Base-by-base conservation (phyloP, 64 coral and sea anemone genomes). In the Acropora tenuis region DNA sequence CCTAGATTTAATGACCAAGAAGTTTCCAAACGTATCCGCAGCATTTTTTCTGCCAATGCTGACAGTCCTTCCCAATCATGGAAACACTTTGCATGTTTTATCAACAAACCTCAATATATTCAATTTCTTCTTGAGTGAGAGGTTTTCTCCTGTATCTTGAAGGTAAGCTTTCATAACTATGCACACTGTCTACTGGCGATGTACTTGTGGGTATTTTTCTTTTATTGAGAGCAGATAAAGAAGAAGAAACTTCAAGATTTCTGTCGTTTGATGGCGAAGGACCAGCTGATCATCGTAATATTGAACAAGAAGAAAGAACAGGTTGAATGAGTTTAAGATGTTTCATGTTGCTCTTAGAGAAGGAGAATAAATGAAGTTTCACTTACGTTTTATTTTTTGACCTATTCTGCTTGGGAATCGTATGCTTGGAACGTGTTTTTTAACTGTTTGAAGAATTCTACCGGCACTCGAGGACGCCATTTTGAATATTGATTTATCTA, bases 101-200 rank as follows among this genome's bases (percentile, higher is more conserved):
- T 78, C 43, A 4, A 58, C 65, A 49, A 78, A 94, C 95, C 92
- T 97, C 95, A 74, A 97, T 94, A 69, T 91, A 97, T 46, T 97
- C 95, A 42, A 97, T 97, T 74, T 97, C 95, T 60, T 91, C 95
- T 76, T 65, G 67, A 10, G 88, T 90, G 18, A 97, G 73, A 5
- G 48, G 53, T 50, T 63, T 65, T 80, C 95, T 92, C 84, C 89
- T 87, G 80, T 87, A 97, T 81, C 88, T 97, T 58, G 59, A n/a
- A 2, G 95, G 95, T 91, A 97, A 84, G 53, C 42, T 87, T 20
- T 60, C 65, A 69, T 91, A 88, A 74, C 11, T 82, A 0, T 20
- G 68, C 8, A 53, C 69, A 47, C 87, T 78, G 1, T 65, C 80
- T 42, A 44, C 45, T 52, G 67, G 68, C 16, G 17, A 10, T 3